A percentile compares a stretch with the other conserved stretches of the same genome.
Conservation (phyloP, 2,113 vertebrate species). For the Pelmatolapia mariae region DNA sequence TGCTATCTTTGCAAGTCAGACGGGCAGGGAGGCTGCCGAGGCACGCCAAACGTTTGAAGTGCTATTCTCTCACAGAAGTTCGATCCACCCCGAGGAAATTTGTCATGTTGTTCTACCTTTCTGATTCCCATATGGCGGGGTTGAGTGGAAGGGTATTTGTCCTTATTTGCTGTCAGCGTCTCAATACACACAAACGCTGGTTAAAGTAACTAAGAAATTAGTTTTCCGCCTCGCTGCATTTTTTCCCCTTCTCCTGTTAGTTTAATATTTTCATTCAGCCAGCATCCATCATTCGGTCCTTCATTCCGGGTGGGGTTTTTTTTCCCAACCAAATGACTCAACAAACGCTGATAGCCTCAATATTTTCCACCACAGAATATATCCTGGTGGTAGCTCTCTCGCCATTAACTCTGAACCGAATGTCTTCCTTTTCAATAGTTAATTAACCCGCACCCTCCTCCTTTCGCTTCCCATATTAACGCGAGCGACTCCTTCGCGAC, state of each 20-base stretch:
- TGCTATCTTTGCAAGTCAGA: slow-evolving; percentile 44
- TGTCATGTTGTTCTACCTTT: slow-evolving; percentile 58
- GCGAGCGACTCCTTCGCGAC: slow-evolving; percentile 5
- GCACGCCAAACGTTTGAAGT: slow-evolving; percentile 32
- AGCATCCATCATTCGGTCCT: neutral
- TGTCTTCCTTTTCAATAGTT: slow-evolving; percentile 20
- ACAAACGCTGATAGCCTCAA: neutral
- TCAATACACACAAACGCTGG: slow-evolving; percentile 3
- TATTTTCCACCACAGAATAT: neutral
- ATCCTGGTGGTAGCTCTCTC: neutral
- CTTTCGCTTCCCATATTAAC: slow-evolving; percentile 14
- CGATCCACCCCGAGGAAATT: slow-evolving; percentile 42
- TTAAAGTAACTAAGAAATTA: slow-evolving; percentile 33
- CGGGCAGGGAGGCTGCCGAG: slow-evolving; percentile 11
- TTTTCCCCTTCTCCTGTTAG: neutral
- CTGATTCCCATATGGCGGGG: neutral
- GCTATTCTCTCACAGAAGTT: slow-evolving; percentile 34
- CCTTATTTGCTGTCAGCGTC: slow-evolving; percentile 44
- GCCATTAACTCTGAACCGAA: neutral
- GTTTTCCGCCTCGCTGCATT: slow-evolving; percentile 26
- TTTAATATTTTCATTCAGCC: neutral
- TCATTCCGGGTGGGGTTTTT: fast-evolving
- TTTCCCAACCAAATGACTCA: neutral
- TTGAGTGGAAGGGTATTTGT: slow-evolving; percentile 32
- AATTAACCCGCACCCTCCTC: slow-evolving; percentile 35